A percentile compares a stretch with the other conserved stretches of the same genome.
phyloP scores from a whole-genome alignment of 2,888 invertebrate species.

The Eupithecia centaureata region DNA sequence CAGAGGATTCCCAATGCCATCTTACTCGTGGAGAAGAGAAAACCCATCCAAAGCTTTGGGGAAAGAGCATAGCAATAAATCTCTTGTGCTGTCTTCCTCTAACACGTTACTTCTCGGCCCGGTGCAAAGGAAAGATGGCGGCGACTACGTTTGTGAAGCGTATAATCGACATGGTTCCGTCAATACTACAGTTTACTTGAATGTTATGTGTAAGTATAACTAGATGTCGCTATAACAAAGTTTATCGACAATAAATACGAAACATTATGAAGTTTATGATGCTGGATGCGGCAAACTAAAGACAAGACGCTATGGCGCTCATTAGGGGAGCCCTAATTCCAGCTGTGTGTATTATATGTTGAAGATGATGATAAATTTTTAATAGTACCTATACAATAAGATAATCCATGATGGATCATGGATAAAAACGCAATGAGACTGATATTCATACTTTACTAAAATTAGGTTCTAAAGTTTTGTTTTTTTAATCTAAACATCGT shows the following conservation, averaged over 20 bases:
- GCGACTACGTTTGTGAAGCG: conserved; percentile 91
- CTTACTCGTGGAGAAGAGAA: conserved; percentile 88
- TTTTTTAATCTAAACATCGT: background rate
- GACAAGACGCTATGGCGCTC: too few species aligned
- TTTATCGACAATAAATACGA: background rate
- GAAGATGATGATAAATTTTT: too few species aligned
- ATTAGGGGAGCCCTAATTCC: too few species aligned
- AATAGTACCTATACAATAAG: too few species aligned
- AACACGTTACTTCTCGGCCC: conserved; percentile 83
- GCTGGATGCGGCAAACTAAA: too few species aligned
- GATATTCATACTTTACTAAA: too few species aligned
- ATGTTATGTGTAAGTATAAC: conserved; percentile 91
- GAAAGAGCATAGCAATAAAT: conserved; percentile 64
- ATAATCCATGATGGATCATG: too few species aligned
- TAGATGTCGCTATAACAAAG: background rate
- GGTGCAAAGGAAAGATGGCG: conserved; percentile 88
- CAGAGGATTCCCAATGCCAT: conserved; percentile 88
- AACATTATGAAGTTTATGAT: too few species aligned
- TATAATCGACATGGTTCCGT: conserved; percentile 91
- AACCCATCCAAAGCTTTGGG: conserved; percentile 61
- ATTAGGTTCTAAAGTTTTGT: background rate
- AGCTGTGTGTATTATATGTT: too few species aligned
- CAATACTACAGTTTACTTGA: conserved; percentile 87
- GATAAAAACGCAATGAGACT: too few species aligned
- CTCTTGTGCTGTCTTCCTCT: conserved; percentile 70